phyloP scores from a whole-genome alignment of 2,113 vertebrate genomes.

The Nibea albiflora region DNA sequence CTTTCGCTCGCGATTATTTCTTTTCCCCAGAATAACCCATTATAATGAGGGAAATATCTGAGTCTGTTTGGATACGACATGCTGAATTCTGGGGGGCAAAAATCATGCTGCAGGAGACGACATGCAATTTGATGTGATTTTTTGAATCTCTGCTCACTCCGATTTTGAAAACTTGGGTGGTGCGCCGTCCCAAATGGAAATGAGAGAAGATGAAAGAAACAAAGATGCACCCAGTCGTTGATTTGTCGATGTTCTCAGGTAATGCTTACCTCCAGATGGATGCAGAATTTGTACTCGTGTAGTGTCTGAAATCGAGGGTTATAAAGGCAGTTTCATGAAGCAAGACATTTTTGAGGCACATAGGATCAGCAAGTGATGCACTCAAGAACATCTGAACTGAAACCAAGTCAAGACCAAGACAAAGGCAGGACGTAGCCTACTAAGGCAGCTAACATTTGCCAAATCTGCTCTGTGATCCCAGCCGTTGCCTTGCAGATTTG shows the following conservation, averaged over 20 bases:
- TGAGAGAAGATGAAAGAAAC: neutral
- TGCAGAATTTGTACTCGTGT: neutral
- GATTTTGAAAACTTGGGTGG: neutral
- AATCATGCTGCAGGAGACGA: neutral
- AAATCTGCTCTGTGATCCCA: no score
- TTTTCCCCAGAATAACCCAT: neutral
- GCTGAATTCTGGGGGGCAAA: slow-evolving; percentile 8
- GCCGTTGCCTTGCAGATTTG: no score
- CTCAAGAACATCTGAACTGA: no score
- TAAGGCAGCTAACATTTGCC: no score
- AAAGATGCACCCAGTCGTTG: neutral
- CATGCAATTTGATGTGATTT: neutral
- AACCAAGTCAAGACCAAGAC: no score
- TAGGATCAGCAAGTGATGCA: no score
- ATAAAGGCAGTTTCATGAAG: no score
- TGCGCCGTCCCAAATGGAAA: neutral
- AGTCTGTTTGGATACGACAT: slow-evolving; percentile 13
- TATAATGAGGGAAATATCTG: slow-evolving; percentile 6
- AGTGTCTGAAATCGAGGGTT: no score
- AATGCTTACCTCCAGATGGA: neutral
- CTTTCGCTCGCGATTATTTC: neutral
- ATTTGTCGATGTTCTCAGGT: neutral
- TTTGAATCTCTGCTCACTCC: neutral
- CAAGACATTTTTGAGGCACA: no score
- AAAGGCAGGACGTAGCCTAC: no score